Evolutionary conservation across 2,797 vertebrate genomes (phyloP).

Genomic region (Botia kubotai): DNA sequence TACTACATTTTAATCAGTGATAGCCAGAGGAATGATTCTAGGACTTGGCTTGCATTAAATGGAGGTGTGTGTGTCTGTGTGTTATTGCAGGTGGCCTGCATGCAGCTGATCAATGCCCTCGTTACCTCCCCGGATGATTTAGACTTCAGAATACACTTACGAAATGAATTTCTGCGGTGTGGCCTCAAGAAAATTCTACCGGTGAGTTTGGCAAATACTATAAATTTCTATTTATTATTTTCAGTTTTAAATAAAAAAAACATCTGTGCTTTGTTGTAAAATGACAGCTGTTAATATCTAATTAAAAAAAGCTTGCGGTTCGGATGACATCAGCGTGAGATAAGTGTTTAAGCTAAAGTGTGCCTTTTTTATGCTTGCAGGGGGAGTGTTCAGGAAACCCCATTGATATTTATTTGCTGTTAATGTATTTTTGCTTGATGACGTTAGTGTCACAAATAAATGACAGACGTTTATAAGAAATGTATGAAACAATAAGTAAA

Average conservation of each 20-base stretch:
- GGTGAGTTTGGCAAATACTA: conserved; percentile 78
- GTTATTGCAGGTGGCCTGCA: conserved; percentile 88
- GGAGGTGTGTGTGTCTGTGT: conserved; percentile 33
- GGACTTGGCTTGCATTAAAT: conserved; percentile 20
- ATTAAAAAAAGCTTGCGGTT: neutral
- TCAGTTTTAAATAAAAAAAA: neutral
- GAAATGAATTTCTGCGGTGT: conserved; percentile 95
- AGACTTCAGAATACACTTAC: conserved; percentile 98
- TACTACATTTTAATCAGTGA: conserved; percentile 29
- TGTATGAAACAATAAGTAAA: neutral
- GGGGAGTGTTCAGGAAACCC: neutral
- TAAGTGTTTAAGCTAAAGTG: no score
- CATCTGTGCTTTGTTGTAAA: neutral
- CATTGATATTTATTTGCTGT: neutral
- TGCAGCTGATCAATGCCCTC: conserved; percentile 98
- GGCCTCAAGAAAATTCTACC: conserved; percentile 93
- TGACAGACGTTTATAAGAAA: neutral
- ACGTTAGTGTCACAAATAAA: neutral
- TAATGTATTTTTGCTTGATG: neutral
- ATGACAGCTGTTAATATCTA: neutral
- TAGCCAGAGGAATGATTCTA: conserved; percentile 4
- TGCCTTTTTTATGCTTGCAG: no score
- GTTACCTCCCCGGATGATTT: conserved; percentile 96
- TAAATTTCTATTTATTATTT: neutral
- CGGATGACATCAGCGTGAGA: neutral